Base-by-base conservation (phyloP, 2,113 vertebrate genomes). In the Podiceps cristatus region DNA sequence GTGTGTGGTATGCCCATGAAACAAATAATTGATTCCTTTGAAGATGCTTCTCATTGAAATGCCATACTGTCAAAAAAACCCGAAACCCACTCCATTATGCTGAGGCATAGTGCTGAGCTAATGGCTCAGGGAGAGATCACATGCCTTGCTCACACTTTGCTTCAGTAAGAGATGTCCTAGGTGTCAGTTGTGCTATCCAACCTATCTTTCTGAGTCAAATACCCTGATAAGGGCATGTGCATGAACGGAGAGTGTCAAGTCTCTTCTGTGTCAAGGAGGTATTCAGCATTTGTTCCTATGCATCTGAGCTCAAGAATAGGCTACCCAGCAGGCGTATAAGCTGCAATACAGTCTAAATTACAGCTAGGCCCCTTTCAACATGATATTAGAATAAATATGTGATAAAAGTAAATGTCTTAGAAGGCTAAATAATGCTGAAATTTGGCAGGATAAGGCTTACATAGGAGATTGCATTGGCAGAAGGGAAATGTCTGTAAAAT, bases 401-500 rank as follows among this genome's bases (percentile, higher is more conserved):
- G 37, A 47, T 35, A 33, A 22, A 71, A 93, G 20, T 59, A 87
- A 78, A 59, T 89, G 10, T 60, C 47, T 87, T 60, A 82, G 31
- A 85, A 82, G 27, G 69, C 52, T 72, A 88, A 96, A 84, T 66
- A 71, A 59, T 84, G 33, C 68, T 56, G 16, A 82, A 90, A 42
- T 55, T 72, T 93, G 63, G 42, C 59, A 94, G 68, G n/a, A 89
- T 81, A 82, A 72, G 56, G 37, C 24, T 93, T 25, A 62, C 14
- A 56, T 1, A 91, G 49, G 66, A 79, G 53, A 79, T 68, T 82
- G 63, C 0, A 0, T 29, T 69, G 84, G 81, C 74, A 87, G 58
- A 91, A 78, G 27, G 49, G 58, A 95, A 88, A 78, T 60, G 35
- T 33, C 55, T 90, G 59, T 92, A 86, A 91, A 96, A 81, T 56